These are phyloP conservation scores for Poeciliopsis gracilis DNA, from an alignment of 2,797 vertebrate genomes.

Conservation along the genomic window DNA sequence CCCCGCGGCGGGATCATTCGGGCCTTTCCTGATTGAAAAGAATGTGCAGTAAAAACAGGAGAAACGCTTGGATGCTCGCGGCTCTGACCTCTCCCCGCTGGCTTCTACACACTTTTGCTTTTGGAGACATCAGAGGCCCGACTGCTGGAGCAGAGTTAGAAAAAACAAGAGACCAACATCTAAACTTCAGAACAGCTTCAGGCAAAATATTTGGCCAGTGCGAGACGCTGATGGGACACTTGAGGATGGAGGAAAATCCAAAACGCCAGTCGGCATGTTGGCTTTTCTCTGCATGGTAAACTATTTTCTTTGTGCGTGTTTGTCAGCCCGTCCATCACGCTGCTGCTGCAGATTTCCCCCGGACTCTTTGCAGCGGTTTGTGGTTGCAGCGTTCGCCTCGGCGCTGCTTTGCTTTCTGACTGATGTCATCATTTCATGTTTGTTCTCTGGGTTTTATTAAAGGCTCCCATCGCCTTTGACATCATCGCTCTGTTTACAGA, in stretches of 20 bases:
- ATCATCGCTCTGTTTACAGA: slow-evolving; percentile 22
- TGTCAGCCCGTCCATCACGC: slow-evolving; percentile 30
- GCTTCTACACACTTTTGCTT: slow-evolving; percentile 42
- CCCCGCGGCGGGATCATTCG: neutral
- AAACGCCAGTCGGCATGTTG: slow-evolving; percentile 10
- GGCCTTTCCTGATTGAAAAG: slow-evolving; percentile 43
- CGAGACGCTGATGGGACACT: slow-evolving; percentile 46
- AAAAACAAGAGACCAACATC: slow-evolving; percentile 37
- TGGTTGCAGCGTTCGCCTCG: slow-evolving; percentile 42
- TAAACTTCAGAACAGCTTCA: slow-evolving; percentile 36
- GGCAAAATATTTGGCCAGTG: slow-evolving; percentile 55
- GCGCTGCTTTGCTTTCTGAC: slow-evolving; percentile 32
- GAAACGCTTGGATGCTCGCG: slow-evolving; percentile 14
- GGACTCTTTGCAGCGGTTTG: slow-evolving; percentile 52
- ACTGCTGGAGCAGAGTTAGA: slow-evolving; percentile 39
- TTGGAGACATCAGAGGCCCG: slow-evolving; percentile 22
- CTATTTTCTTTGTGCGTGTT: slow-evolving; percentile 24
- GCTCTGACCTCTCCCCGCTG: slow-evolving; percentile 40
- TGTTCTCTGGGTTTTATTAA: slow-evolving; percentile 42
- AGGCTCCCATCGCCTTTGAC: slow-evolving; percentile 20
- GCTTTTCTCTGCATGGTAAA: slow-evolving; percentile 24
- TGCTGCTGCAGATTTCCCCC: slow-evolving; percentile 24
- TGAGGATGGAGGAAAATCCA: slow-evolving; percentile 43
- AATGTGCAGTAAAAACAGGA: slow-evolving; percentile 57
- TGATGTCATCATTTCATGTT: slow-evolving; percentile 54